phyloP scores from a whole-genome alignment of 2,888 invertebrate species.

The Ferdinandea cuprea region DNA sequence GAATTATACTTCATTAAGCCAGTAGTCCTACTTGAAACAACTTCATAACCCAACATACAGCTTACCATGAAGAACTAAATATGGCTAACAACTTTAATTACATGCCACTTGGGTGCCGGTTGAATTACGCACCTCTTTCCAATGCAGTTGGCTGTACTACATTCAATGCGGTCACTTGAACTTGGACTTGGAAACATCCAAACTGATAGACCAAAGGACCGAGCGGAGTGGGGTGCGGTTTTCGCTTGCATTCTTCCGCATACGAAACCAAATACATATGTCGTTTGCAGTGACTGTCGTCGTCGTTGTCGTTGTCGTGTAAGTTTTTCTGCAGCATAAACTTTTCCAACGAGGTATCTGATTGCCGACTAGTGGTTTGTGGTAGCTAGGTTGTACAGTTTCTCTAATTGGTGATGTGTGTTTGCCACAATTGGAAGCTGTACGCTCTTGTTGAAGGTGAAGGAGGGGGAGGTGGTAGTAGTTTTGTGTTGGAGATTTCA shows the following conservation, averaged over 20 bases:
- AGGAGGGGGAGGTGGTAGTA: no score
- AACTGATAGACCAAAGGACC: neutral
- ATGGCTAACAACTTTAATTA: constrained; percentile 50
- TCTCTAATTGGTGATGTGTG: constrained; percentile 55
- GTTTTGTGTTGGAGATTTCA: no score
- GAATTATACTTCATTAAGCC: constrained; percentile 5
- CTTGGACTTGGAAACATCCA: constrained; percentile 64
- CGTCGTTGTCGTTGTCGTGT: neutral
- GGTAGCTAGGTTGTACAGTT: constrained; percentile 14
- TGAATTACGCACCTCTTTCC: constrained; percentile 51
- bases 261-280: constrained; percentile 51
- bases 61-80: constrained; percentile 17
- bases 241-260: constrained; percentile 57
- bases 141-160: constrained; percentile 22
- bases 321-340: constrained; percentile 38
- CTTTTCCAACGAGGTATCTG: constrained; percentile 29
- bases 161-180: constrained; percentile 68
- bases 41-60: constrained; percentile 11
- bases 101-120: constrained; percentile 39
- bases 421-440: constrained; percentile 33
- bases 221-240: constrained; percentile 4
- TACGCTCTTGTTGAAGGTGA: neutral
- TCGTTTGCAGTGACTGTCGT: constrained; percentile 14
- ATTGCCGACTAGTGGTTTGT: constrained; percentile 28
- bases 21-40: neutral